Percentiles rank a stretch among this genome's conserved stretches.
Evolutionary conservation across 2,797 vertebrate genomes (phyloP).

Genomic region (Menidia menidia): DNA sequence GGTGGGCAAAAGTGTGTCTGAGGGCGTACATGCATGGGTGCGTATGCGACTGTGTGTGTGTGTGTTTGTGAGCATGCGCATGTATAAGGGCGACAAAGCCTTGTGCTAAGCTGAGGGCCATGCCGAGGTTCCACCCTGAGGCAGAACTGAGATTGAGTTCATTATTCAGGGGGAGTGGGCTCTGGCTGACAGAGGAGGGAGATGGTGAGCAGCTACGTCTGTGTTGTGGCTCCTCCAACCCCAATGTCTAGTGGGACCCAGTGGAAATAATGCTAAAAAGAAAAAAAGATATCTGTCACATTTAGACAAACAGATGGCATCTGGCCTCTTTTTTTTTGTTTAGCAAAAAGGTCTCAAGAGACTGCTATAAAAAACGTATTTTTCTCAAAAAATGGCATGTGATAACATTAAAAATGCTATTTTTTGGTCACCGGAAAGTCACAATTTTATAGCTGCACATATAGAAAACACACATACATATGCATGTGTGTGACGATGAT

Average conservation of each 20-base stretch:
- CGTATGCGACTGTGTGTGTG: background rate
- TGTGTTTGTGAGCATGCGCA: constrained; percentile 5
- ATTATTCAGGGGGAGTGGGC: constrained; percentile 70
- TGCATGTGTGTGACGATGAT: constrained; percentile 25
- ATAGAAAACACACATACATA: background rate
- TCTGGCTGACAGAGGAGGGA: constrained; percentile 65
- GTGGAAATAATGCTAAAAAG: constrained; percentile 47
- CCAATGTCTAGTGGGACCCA: constrained; percentile 45
- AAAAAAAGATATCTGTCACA: constrained; percentile 40
- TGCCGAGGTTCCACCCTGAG: constrained; percentile 52
- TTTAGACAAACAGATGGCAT: constrained; percentile 11
- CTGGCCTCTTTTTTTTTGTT: background rate
- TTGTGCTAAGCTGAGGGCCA: constrained; percentile 54
- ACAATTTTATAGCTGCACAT: constrained; percentile 2
- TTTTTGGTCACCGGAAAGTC: constrained; percentile 4
- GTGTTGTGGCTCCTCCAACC: constrained; percentile 56
- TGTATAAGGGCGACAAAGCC: constrained; percentile 57
- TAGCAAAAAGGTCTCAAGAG: background rate
- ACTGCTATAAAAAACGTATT: background rate
- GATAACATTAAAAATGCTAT: background rate
- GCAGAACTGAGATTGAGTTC: constrained; percentile 69
- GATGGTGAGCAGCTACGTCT: constrained; percentile 55
- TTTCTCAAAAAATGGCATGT: background rate
- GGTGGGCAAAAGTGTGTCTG: constrained; percentile 22
- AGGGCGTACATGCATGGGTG: background rate